A percentile compares a stretch with the other conserved stretches of the same genome.
phyloP scores from a whole-genome alignment of 2,797 vertebrate species.

The Sciurus vulgaris region DNA sequence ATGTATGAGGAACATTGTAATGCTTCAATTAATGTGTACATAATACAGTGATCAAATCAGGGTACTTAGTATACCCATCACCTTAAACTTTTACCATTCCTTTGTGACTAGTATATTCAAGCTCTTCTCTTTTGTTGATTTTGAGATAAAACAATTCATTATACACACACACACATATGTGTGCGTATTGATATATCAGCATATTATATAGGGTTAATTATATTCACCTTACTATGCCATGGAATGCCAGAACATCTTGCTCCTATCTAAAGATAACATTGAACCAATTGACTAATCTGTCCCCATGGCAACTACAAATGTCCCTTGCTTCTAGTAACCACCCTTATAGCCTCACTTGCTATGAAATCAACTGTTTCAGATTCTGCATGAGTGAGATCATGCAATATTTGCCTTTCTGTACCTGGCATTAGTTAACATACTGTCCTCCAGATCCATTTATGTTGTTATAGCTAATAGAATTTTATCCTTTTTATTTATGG shows the following conservation, averaged over 20 bases:
- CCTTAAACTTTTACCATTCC: too few relatives aligned
- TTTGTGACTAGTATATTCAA: too few relatives aligned
- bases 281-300: too few relatives aligned
- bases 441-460: neutral
- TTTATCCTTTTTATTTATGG: neutral
- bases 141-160: neutral
- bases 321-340: too few relatives aligned
- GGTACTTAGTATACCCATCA: too few relatives aligned
- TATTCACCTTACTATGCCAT: neutral
- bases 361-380: neutral
- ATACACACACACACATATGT: too few relatives aligned
- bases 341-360: neutral
- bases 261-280: neutral
- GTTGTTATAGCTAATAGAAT: too few relatives aligned
- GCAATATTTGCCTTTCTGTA: neutral
- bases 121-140: neutral
- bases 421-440: neutral
- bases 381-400: neutral
- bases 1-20: too few relatives aligned
- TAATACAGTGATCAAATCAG: too few relatives aligned
- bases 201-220: neutral
- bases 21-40: too few relatives aligned
- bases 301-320: too few relatives aligned
- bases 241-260: neutral
- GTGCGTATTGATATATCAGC: neutral